Percentiles rank a stretch among this genome's conserved stretches.
Evolutionary conservation across 2,113 vertebrate species (phyloP).

Genomic region (Cariama cristata): DNA sequence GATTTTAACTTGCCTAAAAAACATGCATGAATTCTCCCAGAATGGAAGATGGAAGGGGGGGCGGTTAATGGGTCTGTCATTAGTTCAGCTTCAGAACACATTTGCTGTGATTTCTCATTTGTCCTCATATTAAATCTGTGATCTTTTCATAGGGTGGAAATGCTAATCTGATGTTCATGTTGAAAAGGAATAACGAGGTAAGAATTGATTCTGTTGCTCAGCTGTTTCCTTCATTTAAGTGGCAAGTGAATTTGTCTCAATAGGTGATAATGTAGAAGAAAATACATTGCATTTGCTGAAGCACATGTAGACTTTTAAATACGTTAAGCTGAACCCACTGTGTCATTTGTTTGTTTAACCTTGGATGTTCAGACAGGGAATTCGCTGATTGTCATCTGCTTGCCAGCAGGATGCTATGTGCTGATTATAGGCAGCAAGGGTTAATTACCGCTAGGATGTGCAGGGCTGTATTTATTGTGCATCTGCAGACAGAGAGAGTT

Average conservation of each 20-base stretch:
- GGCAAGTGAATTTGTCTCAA: constrained; percentile 11
- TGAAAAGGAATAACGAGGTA: constrained; percentile 97
- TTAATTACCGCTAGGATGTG: constrained; percentile 58
- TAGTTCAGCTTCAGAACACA: neutral
- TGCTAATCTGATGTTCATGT: constrained; percentile 86
- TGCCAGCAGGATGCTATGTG: constrained; percentile 33
- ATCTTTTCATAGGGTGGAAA: constrained; percentile 86
- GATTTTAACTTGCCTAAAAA: neutral
- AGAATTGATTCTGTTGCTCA: constrained; percentile 36
- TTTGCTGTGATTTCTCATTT: constrained; percentile 11
- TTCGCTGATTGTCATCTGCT: constrained; percentile 58
- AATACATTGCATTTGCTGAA: constrained; percentile 39
- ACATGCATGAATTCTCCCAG: neutral
- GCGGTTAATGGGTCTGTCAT: neutral
- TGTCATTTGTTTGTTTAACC: constrained; percentile 60
- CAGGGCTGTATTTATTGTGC: constrained; percentile 61
- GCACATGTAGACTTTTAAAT: constrained; percentile 37
- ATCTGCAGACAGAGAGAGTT: constrained; percentile 57
- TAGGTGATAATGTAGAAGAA: constrained; percentile 46
- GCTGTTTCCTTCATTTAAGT: neutral
- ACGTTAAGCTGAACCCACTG: constrained; percentile 17
- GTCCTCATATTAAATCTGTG: constrained; percentile 54
- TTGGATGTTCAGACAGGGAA: constrained; percentile 47
- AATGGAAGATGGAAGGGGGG: neutral
- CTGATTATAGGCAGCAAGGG: constrained; percentile 63